phyloP scores from a whole-genome alignment of 2,113 vertebrate species.

The Dasyurus viverrinus region DNA sequence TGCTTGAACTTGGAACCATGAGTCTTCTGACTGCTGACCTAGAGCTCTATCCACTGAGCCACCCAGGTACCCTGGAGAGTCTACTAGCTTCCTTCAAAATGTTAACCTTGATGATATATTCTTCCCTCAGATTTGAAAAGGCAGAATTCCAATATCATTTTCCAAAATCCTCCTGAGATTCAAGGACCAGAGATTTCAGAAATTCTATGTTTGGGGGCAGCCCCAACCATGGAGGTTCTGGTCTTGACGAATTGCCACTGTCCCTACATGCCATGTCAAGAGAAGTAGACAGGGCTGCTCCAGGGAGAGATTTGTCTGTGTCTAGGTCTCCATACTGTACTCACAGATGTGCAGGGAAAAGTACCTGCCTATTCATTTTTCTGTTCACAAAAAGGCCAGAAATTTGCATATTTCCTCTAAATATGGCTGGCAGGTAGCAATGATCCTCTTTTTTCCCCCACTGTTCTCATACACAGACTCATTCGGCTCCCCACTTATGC shows the following conservation, averaged over 20 bases:
- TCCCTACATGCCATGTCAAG: background rate
- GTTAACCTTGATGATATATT: background rate
- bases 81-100: background rate
- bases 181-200: background rate
- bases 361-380: conserved; percentile 49
- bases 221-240: background rate
- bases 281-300: background rate
- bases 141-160: background rate
- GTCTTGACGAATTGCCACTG: background rate
- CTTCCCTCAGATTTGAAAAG: background rate
- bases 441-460: conserved; percentile 53
- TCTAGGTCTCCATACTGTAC: conserved; percentile 3
- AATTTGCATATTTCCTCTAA: conserved; percentile 36
- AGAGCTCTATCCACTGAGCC: too few species aligned
- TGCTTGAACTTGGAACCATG: too few species aligned
- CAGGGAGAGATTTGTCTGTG: background rate
- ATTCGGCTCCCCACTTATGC: conserved; percentile 60
- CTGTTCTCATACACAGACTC: conserved; percentile 68
- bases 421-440: conserved; percentile 53
- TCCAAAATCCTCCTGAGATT: background rate
- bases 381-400: conserved; percentile 32
- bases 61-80: background rate
- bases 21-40: too few species aligned
- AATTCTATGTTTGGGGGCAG: background rate
- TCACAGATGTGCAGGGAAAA: conserved; percentile 38